Conservation (phyloP, 2,888 invertebrate species). For the Tridacna gigas region DNA sequence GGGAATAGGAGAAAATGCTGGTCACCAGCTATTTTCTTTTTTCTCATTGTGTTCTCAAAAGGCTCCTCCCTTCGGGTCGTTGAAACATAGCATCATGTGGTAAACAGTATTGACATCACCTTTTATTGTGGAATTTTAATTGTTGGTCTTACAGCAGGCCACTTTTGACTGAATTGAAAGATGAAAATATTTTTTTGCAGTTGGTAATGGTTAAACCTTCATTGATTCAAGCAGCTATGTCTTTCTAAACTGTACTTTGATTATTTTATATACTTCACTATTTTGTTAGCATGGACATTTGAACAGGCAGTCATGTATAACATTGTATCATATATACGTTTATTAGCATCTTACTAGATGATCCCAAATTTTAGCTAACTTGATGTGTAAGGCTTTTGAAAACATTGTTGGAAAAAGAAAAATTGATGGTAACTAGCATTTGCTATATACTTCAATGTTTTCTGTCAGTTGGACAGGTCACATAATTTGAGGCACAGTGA, state of each 20-base stretch:
- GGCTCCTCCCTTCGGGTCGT: too few species aligned
- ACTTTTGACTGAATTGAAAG: neutral
- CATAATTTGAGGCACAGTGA: too few species aligned
- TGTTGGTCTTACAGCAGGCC: too few species aligned
- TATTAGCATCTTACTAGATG: too few species aligned
- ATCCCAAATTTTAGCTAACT: too few species aligned
- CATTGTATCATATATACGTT: neutral
- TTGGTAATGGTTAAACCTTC: neutral
- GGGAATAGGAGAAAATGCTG: too few species aligned
- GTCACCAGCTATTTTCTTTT: too few species aligned
- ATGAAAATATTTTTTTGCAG: neutral
- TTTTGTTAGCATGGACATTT: neutral
- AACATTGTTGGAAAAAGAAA: neutral
- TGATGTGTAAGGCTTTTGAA: neutral
- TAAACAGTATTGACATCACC: too few species aligned
- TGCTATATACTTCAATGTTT: neutral
- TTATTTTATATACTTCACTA: neutral
- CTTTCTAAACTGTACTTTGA: conserved; percentile 2
- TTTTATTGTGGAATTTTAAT: too few species aligned
- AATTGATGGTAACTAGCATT: neutral
- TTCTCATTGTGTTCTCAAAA: too few species aligned
- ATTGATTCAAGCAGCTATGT: neutral
- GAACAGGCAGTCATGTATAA: neutral
- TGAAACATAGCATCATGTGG: too few species aligned
- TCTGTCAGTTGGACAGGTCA: too few species aligned